phyloP scores from a whole-genome alignment of 2,797 vertebrate genomes.

The Cossypha heuglini region DNA sequence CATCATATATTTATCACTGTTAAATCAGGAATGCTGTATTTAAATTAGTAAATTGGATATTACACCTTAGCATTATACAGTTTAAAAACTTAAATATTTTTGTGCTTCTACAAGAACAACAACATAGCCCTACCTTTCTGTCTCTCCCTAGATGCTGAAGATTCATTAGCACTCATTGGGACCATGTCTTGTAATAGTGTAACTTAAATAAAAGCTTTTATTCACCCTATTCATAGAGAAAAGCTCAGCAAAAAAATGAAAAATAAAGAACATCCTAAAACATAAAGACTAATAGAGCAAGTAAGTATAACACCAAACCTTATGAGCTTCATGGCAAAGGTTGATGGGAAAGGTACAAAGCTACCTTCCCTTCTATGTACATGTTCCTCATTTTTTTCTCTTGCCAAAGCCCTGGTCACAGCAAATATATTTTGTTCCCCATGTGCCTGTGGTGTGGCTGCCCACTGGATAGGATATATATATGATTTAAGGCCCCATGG shows the following conservation, averaged over 20 bases:
- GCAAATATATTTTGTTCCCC: neutral
- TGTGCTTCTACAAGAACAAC: neutral
- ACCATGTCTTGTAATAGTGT: neutral
- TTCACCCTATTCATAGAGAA: neutral
- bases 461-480: neutral
- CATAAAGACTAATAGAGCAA: neutral
- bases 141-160: neutral
- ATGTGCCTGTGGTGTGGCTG: neutral
- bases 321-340: neutral
- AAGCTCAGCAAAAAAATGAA: neutral
- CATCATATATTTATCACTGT: neutral
- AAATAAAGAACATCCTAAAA: accelerated
- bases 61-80: neutral
- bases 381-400: neutral
- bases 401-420: accelerated
- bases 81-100: neutral
- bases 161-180: neutral
- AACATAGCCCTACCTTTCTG: neutral
- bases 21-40: neutral
- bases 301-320: neutral
- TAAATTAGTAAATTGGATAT: neutral
- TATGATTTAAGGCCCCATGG: neutral
- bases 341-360: neutral
- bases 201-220: neutral
- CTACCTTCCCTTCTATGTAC: neutral